Evolutionary conservation across 2,113 vertebrate species (phyloP).

Genomic region (crab-eating macaque (Macaca fascicularis)): T2T-MFA8v1.1 NC_088395.1:22554001-22554500

Average conservation of each 20-base stretch:
- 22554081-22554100: neutral
- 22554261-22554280: neutral
- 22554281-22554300: neutral
- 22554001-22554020: neutral
- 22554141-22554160: neutral
- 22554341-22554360: neutral
- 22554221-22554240: neutral
- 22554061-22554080: neutral
- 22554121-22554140: neutral
- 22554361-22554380: neutral
- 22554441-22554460: neutral
- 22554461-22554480: neutral
- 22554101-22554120: neutral
- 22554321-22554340: neutral
- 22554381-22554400: neutral
- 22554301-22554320: neutral
- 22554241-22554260: neutral
- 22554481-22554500: constrained; percentile 28
- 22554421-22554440: neutral
- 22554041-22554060: neutral
- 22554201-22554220: neutral
- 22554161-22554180: neutral
- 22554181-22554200: neutral
- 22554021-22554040: neutral
- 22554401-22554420: neutral